Percentiles rank a stretch among this genome's conserved stretches.
These are phyloP conservation scores for Thryonomys swinderianus DNA, from an alignment of 2,113 vertebrate genomes.

Conservation along the genomic window DNA sequence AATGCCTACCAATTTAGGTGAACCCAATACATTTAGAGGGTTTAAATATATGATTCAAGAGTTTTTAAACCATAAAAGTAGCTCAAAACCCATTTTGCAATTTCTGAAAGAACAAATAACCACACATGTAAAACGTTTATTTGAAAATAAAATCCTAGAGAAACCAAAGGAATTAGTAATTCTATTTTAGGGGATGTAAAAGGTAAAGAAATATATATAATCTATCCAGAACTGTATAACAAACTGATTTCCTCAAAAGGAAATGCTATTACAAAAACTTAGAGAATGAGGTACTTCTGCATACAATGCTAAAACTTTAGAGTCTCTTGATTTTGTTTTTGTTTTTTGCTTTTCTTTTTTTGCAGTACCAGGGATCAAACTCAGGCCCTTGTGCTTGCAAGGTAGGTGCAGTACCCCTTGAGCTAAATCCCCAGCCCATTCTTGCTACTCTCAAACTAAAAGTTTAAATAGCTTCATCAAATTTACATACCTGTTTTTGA, in stretches of 20 bases:
- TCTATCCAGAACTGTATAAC: not conserved
- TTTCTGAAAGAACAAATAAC: not conserved
- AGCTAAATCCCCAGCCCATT: no score
- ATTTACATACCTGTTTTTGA: constrained; percentile 88
- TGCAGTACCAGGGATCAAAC: no score
- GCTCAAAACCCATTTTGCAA: not conserved
- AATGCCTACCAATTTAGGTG: not conserved
- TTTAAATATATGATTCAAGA: not conserved
- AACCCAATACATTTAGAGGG: not conserved
- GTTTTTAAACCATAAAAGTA: not conserved
- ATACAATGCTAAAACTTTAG: not conserved
- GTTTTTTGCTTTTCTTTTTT: no score
- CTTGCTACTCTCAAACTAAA: not conserved
- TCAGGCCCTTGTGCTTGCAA: no score
- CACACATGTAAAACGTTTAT: not conserved
- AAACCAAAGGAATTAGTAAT: not conserved
- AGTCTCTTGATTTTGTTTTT: not conserved
- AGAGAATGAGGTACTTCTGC: not conserved
- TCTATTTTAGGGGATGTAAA: not conserved
- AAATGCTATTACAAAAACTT: not conserved
- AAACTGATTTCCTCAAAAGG: constrained; percentile 1
- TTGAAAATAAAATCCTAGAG: not conserved
- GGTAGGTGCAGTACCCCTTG: no score
- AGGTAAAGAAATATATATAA: not conserved
- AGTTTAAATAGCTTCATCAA: not conserved